These are phyloP conservation scores for Nomada goodeniana DNA, from an alignment of 2,888 invertebrate species.

Conservation along the genomic window DNA sequence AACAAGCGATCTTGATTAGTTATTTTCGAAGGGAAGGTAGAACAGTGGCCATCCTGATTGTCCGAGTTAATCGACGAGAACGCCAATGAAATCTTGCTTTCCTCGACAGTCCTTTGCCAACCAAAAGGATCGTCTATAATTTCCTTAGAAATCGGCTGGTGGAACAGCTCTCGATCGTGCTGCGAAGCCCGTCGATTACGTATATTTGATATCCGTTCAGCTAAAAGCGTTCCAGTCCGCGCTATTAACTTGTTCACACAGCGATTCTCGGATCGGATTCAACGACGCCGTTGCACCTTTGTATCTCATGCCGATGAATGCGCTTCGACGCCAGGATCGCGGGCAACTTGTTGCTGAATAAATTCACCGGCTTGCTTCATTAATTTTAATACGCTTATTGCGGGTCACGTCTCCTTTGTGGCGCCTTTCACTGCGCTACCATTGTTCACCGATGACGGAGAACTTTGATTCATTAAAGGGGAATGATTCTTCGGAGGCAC, in stretches of 20 bases:
- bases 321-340: constrained; percentile 38
- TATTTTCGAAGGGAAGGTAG: too few relatives aligned
- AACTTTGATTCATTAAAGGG: not conserved
- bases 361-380: constrained; percentile 43
- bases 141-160: not conserved
- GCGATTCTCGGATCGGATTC: constrained; percentile 38
- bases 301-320: constrained; percentile 47
- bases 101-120: too few relatives aligned
- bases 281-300: constrained; percentile 39
- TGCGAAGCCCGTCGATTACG: not conserved
- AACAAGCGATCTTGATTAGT: too few relatives aligned
- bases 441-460: not conserved
- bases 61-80: not conserved
- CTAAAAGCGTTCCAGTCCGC: constrained; percentile 22
- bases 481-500: too few relatives aligned
- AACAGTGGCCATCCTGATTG: not conserved
- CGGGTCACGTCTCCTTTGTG: not conserved
- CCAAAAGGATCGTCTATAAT: not conserved
- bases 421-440: too few relatives aligned
- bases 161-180: not conserved
- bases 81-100: not conserved
- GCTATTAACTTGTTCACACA: constrained; percentile 47
- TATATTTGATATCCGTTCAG: constrained; percentile 13
- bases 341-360: constrained; percentile 53
- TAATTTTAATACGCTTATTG: constrained; percentile 45